A percentile compares a stretch with the other conserved stretches of the same genome.
Evolutionary conservation across 2,113 vertebrate genomes (phyloP).

Genomic region (Odobenus rosmarus): DNA sequence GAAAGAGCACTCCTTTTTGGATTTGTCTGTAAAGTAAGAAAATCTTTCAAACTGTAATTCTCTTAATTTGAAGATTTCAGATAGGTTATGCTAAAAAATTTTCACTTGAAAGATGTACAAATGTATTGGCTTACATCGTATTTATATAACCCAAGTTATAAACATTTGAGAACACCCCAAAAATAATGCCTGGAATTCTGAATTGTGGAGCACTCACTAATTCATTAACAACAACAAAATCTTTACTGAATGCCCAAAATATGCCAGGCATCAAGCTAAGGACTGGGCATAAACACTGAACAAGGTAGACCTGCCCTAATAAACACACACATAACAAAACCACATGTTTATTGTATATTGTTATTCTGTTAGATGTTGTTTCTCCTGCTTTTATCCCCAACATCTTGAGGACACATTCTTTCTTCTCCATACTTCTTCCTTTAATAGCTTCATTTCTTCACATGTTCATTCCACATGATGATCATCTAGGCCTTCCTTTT

Average conservation of each 20-base stretch:
- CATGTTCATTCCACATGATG: neutral
- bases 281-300: neutral
- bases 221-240: neutral
- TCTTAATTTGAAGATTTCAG: neutral
- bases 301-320: neutral
- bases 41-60: neutral
- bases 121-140: neutral
- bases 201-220: neutral
- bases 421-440: neutral
- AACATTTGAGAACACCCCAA: neutral
- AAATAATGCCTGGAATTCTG: neutral
- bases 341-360: neutral
- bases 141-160: neutral
- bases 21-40: neutral
- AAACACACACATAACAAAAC: neutral
- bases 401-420: neutral
- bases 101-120: constrained; percentile 11
- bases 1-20: neutral
- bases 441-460: neutral
- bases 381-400: neutral
- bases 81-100: neutral
- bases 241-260: neutral
- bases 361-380: neutral
- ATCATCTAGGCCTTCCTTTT: neutral
- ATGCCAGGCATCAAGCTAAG: neutral